Conservation (phyloP, 2,113 vertebrate genomes). For the Helogale parvula region DNA sequence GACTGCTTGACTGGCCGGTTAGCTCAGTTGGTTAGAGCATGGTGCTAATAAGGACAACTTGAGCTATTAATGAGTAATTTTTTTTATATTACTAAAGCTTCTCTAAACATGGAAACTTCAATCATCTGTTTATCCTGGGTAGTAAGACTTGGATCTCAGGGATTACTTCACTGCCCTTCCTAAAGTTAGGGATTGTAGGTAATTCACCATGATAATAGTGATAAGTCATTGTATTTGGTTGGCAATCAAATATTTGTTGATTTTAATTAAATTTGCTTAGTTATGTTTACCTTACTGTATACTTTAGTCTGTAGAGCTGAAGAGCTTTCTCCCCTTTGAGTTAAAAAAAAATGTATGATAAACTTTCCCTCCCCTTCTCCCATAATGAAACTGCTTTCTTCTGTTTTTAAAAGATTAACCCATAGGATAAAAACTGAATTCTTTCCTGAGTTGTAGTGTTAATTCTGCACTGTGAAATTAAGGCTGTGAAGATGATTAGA, state of each 20-base stretch:
- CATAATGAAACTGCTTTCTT: not conserved
- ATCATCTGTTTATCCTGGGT: constrained; percentile 33
- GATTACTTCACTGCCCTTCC: constrained; percentile 35
- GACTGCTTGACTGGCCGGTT: not conserved
- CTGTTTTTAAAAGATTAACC: constrained; percentile 6
- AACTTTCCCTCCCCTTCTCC: not conserved
- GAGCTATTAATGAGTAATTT: not conserved
- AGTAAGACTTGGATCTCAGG: not conserved
- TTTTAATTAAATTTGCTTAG: constrained; percentile 18
- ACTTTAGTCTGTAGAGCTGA: not conserved
- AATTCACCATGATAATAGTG: not conserved
- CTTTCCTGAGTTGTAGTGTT: constrained; percentile 4
- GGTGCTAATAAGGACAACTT: not conserved
- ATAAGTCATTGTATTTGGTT: constrained; percentile 18
- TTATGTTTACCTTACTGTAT: not conserved
- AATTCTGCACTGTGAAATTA: constrained; percentile 41
- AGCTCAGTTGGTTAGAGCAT: too few species aligned
- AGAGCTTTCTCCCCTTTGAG: constrained; percentile 5
- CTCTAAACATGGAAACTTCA: constrained; percentile 30
- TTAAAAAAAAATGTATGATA: not conserved
- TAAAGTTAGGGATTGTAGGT: not conserved
- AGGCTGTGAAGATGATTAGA: constrained; percentile 24
- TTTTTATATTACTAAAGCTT: constrained; percentile 13
- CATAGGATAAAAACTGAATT: constrained; percentile 27
- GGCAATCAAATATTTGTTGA: constrained; percentile 41